phyloP scores from a whole-genome alignment of 2,888 invertebrate genomes.

The Cephalotes varians region DNA sequence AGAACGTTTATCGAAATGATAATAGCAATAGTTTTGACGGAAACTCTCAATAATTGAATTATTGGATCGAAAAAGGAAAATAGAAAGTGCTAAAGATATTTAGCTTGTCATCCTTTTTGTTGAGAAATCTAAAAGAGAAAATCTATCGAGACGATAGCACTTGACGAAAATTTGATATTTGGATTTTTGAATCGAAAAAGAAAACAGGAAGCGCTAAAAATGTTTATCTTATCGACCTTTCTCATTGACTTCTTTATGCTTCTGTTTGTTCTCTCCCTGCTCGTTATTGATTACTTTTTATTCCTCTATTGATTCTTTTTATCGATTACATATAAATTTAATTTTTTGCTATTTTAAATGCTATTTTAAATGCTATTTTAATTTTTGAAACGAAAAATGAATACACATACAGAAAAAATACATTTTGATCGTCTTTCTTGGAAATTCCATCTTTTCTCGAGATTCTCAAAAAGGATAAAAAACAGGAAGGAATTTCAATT shows the following conservation, averaged over 20 bases:
- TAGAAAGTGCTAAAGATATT: too few relatives aligned
- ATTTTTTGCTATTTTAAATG: too few relatives aligned
- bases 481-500: neutral
- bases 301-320: neutral
- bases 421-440: neutral
- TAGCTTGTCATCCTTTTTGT: neutral
- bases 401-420: neutral
- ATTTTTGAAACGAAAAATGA: neutral
- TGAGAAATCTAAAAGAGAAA: neutral
- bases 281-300: neutral
- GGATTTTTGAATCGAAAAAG: neutral
- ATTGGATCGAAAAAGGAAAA: too few relatives aligned
- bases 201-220: neutral
- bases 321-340: neutral
- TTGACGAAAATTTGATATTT: neutral
- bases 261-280: neutral
- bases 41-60: too few relatives aligned
- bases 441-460: neutral
- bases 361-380: too few relatives aligned
- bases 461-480: neutral
- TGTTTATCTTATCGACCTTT: neutral
- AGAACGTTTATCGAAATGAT: too few relatives aligned
- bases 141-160: neutral
- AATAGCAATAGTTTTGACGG: too few relatives aligned
- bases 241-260: too few relatives aligned